Evolutionary conservation across 2,888 invertebrate species (phyloP), one percentile per base, ranked within the genome.

Genomic region (Zygaena filipendulae): DNA sequence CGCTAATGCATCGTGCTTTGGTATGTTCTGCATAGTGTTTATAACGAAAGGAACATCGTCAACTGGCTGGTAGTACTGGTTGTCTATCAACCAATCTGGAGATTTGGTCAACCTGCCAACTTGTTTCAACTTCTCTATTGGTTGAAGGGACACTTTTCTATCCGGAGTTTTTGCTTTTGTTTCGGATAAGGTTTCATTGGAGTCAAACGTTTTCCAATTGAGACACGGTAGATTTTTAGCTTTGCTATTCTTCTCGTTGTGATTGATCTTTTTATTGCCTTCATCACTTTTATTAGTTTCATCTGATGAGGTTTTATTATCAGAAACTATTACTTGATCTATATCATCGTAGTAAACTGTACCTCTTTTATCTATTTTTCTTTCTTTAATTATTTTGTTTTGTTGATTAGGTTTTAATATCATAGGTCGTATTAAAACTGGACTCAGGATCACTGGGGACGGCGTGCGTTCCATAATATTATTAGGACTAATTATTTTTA

Each of bases 271-370:
- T 38, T 51, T 59, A 14, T 20, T 39, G 23, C 11, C 29, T 4
- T 54, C 51, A 23, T 49, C 44, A 4, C 36, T 24, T 25, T 41
- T 47, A 11, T 27, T 33, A 5, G 41, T 16, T 6, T 16, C 16
- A 16, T 16, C 7, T 6, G 7, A 16, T 25, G 34, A 24, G 25
- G 23, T 33, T 35, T 35, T 45, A 16, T 36, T 47, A 3, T 51
- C 49, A 31, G 40, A 40, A 8, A 42, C 38, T 10, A 53, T 38
- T 11, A 75, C 69, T 55, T 70, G 62, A 38, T 70, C 59, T 4
- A 68, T 74, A 35, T 77, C 77, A 32, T 68, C 60, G 23, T 72
- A 79, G 38, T 69, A 79, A 9, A 77, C 49, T 2, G 59, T 67
- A 19, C 55, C 53, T 28, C 53, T 60, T 33, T 57, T 61, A 21